These are phyloP conservation scores for Cynopterus sphinx DNA, from an alignment of 2,797 vertebrate species.

Conservation along the genomic window DNA sequence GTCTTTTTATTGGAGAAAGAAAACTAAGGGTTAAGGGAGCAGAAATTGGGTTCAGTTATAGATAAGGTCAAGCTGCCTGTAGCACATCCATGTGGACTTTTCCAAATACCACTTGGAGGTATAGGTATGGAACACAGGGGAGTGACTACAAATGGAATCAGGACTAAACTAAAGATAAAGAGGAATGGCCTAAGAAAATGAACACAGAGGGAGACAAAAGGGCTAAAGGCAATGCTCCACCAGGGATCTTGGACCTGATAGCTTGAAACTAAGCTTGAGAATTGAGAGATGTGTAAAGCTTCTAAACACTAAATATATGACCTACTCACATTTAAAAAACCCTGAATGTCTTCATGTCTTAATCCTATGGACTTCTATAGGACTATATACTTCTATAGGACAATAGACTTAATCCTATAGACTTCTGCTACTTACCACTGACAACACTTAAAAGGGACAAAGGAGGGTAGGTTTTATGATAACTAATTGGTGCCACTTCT, in stretches of 20 bases:
- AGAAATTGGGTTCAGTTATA: background rate
- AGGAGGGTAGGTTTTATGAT: background rate
- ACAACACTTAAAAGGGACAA: conserved; percentile 10
- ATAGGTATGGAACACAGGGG: background rate
- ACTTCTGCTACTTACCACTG: background rate
- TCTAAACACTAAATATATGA: conserved; percentile 21
- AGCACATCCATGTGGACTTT: background rate
- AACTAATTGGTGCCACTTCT: conserved; percentile 48
- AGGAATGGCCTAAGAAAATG: conserved; percentile 5
- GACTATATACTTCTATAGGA: too few relatives aligned
- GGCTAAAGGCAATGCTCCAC: background rate
- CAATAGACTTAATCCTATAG: background rate
- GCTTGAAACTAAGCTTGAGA: background rate
- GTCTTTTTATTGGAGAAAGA: background rate
- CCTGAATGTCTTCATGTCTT: background rate
- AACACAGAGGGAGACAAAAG: background rate
- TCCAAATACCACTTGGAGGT: background rate
- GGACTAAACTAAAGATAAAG: background rate
- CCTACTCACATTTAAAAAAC: conserved; percentile 3
- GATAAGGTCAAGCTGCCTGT: background rate
- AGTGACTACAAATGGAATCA: background rate
- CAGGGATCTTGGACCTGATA: background rate
- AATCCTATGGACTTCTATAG: background rate
- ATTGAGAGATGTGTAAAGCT: background rate
- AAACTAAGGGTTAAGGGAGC: background rate